These are phyloP conservation scores for Epistrophe grossulariae DNA, from an alignment of 2,888 invertebrate genomes.

Conservation along the genomic window DNA sequence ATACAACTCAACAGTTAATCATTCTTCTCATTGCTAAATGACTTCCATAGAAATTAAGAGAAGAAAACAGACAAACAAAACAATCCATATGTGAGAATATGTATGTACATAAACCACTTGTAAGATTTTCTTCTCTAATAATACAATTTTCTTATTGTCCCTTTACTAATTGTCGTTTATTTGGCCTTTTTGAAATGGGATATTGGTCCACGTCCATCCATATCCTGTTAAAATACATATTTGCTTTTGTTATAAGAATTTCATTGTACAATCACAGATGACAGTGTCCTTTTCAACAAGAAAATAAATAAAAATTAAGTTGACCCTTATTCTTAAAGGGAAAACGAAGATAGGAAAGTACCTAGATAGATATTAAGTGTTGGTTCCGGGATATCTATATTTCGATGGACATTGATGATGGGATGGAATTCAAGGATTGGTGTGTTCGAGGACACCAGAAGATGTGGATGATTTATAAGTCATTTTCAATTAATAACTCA, in stretches of 20 bases:
- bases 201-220: constrained; percentile 24
- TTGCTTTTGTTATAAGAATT: constrained; percentile 27
- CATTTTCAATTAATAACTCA: constrained; percentile 15
- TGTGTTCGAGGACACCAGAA: constrained; percentile 6
- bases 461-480: constrained; percentile 36
- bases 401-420: background rate
- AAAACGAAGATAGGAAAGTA: background rate
- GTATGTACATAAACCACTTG: background rate
- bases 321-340: background rate
- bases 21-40: background rate
- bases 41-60: background rate
- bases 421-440: background rate
- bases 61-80: constrained; percentile 6
- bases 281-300: constrained; percentile 13
- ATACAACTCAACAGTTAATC: constrained; percentile 9
- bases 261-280: constrained; percentile 45
- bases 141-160: constrained; percentile 17
- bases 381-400: constrained; percentile 34
- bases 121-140: constrained; percentile 36
- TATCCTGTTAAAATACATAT: constrained; percentile 50
- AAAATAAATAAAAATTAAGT: constrained; percentile 5
- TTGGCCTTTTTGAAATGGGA: constrained; percentile 44
- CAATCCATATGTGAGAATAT: background rate
- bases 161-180: constrained; percentile 66
- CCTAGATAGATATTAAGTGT: constrained; percentile 23